Evolutionary conservation across 2,888 invertebrate genomes (phyloP).

Genomic region (Oscheius sp.): DNA sequence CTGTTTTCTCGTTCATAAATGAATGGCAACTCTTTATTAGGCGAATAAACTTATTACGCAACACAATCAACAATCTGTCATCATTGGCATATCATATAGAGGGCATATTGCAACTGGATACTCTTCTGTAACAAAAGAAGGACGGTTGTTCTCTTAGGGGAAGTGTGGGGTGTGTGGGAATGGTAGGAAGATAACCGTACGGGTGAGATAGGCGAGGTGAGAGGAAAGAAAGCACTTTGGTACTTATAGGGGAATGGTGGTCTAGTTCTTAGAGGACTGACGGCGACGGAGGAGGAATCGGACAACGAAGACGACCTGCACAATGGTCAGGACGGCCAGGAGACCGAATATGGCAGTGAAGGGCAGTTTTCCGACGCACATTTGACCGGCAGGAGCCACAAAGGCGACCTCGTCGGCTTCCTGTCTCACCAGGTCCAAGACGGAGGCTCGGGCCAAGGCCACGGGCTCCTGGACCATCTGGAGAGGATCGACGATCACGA

Average conservation of each 20-base stretch:
- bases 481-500: constrained; percentile 72
- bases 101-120: no score
- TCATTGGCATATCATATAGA: no score
- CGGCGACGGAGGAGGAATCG: constrained; percentile 58
- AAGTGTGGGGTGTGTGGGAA: no score
- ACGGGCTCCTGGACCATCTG: constrained; percentile 69
- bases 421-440: constrained; percentile 52
- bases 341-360: constrained; percentile 66
- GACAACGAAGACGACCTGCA: constrained; percentile 65
- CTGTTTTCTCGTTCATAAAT: no score
- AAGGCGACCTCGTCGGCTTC: constrained; percentile 49
- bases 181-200: constrained; percentile 17
- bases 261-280: constrained; percentile 12
- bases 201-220: constrained; percentile 23
- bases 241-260: background rate
- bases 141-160: no score
- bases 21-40: no score
- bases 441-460: constrained; percentile 54
- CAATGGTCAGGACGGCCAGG: constrained; percentile 62
- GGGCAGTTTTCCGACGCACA: constrained; percentile 67
- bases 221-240: constrained; percentile 31
- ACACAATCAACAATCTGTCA: no score
- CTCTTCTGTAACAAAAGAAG: no score
- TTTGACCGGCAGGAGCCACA: constrained; percentile 42
- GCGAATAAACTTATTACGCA: no score